Percentiles rank a stretch among this genome's conserved stretches.
Conservation (phyloP, 2,888 invertebrate species). For the Eupithecia centaureata region DNA sequence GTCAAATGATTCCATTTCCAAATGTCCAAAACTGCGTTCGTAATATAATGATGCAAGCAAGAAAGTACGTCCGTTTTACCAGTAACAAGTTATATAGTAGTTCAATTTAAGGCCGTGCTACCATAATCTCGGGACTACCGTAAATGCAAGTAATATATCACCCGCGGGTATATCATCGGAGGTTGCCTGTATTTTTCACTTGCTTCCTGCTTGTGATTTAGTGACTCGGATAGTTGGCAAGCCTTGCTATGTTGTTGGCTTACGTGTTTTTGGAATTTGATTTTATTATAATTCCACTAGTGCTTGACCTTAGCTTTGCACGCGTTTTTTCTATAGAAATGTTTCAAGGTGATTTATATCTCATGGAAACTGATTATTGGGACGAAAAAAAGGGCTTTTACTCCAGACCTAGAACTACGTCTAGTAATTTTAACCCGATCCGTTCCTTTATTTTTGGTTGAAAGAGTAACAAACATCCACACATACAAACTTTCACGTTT, state of each 20-base stretch:
- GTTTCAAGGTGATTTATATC: no score
- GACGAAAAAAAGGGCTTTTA: no score
- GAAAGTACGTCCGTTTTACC: conserved; percentile 3
- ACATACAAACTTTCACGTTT: no score
- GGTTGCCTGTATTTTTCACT: conserved; percentile 62
- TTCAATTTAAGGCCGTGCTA: conserved; percentile 21
- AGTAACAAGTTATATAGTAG: conserved; percentile 9
- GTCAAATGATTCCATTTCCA: no score
- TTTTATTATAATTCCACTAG: no score
- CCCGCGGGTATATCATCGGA: conserved; percentile 54
- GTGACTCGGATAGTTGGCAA: conserved; percentile 54
- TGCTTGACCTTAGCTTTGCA: no score
- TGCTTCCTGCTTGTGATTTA: conserved; percentile 66
- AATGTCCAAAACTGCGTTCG: background rate
- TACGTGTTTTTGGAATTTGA: conserved; percentile 26
- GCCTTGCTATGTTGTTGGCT: conserved; percentile 46
- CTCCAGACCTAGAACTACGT: no score
- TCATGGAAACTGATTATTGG: no score
- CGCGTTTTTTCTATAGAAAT: no score
- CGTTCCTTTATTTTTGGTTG: no score
- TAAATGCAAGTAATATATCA: conserved; percentile 50
- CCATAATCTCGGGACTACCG: conserved; percentile 34
- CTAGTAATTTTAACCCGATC: no score
- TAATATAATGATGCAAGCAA: background rate
- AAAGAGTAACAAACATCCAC: no score